Evolutionary conservation across 2,888 invertebrate genomes (phyloP).

Genomic region (Pediacus dermestoides): DNA sequence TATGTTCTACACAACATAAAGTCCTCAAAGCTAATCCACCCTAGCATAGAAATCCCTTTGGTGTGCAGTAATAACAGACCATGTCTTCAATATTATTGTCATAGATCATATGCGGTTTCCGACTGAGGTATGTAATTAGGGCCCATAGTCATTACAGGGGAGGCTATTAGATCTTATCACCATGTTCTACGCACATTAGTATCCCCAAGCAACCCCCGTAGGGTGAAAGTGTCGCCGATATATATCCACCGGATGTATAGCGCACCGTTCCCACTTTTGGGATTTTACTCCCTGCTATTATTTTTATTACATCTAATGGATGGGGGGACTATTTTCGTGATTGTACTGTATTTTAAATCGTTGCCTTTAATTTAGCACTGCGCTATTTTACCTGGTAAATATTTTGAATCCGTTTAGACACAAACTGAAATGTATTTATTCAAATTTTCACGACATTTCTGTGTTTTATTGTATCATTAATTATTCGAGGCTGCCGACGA

Average conservation of each 20-base stretch:
- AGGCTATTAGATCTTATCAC: constrained; percentile 26
- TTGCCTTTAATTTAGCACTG: no score
- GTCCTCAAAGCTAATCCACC: constrained; percentile 27
- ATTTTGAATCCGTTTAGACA: no score
- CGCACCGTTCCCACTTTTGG: constrained; percentile 1
- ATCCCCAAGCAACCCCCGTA: constrained; percentile 3
- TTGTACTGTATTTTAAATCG: no score
- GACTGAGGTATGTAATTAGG: constrained; percentile 27
- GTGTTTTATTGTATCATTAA: no score
- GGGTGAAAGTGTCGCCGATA: constrained; percentile 3
- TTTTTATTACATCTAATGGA: constrained; percentile 5
- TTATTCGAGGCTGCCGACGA: no score
- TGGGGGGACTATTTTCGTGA: constrained; percentile 29
- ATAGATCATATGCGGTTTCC: constrained; percentile 27
- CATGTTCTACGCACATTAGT: constrained; percentile 24
- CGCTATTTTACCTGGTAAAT: no score
- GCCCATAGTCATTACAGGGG: constrained; percentile 25
- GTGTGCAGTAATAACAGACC: constrained; percentile 19
- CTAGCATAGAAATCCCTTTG: constrained; percentile 14
- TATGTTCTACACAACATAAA: constrained; percentile 13
- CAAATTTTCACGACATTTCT: no score
- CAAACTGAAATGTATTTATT: no score
- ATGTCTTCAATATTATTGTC: constrained; percentile 27
- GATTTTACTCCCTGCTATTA: not conserved
- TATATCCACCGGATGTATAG: constrained; percentile 2